Base-by-base conservation (phyloP, 2,797 vertebrate species). In the Epinephelus awoara region DNA sequence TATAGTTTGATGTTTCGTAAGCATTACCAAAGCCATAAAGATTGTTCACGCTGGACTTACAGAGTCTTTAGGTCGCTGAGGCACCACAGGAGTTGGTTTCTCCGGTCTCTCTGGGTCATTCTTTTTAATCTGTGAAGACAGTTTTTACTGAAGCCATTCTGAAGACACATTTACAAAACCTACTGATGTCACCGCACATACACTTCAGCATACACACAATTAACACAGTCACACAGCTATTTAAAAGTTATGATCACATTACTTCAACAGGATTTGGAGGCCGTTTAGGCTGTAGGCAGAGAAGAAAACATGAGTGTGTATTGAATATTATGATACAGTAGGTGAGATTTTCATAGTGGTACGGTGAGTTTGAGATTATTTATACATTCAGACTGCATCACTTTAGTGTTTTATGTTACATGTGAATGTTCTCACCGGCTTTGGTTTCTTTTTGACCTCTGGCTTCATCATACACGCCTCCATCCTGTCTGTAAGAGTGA, bases 391-490 rank as follows among this genome's bases (percentile, higher is more conserved):
- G 17, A 3, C 40, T 51, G 42, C 5, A 19, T 47, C 15, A 61
- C 12, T 44, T 21, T 1, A 14, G 2, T 17, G 42, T 59, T 42
- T 72, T 66, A 40, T 63, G 12, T 34, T 1, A 3, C 14, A 1
- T 52, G 3, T 21, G 27, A 34, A 52, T 34, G 6, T 64, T 79
- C 90, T 92, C 47, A 93, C 93, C 52, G 50, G 85, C n/a, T 78
- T 89, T 3, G 81, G 74, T 58, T 84, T 93, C 87, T 80, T 91
- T 55, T 88, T 93, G 9, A 64, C 84, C 23, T 90, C 88, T 80
- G 91, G 91, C 56, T 85, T 93, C 67, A 71, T 57, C 88, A 75
- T 59, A 34, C 83, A 85, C 1, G 86, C 80, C 87, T 94, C 94
- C 94, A 94, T 94, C 64, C 51, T 77, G 44, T 49, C 88, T 83